Base-by-base conservation (phyloP, 2,797 vertebrate species). In the Pseudotriccus pelzelni region DNA sequence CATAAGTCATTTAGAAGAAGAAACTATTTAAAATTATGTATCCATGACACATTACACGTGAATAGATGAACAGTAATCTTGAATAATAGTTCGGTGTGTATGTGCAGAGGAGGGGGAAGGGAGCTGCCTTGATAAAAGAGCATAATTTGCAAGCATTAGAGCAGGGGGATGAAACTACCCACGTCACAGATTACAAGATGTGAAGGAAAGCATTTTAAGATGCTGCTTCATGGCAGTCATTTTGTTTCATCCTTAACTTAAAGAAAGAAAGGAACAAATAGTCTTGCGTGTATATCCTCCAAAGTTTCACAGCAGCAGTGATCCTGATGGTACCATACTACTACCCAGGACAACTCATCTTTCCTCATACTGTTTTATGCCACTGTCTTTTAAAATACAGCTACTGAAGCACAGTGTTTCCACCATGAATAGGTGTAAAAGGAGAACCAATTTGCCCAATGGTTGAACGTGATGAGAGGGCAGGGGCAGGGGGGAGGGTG, bases 31-130 rank as follows among this genome's bases (percentile, higher is more conserved):
- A 96, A 95, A 96, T 95, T 90, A 92, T 75, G 84, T 95, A 94
- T 93, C 95, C 75, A 59, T 90, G 94, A 92, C 93, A 96, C 60
- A 95, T 93, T 94, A 90, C 93, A 95, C 16, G 1, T 59, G 79
- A 95, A 95, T 25, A 95, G 95, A 96, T 92, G 91, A 95, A 85
- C 58, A 83, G 87, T 87, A 94, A 95, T 93, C 74, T 67, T 96
- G 94, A 94, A 83, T 95, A 97, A 96, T 90, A 90, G 90, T 94
- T 95, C 6, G 3, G 27, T 74, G 68, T 59, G 24, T 23, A 55
- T 78, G 66, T 91, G 74, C 43, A 84, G 83, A 77, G 60, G n/a
- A 20, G 18, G 49, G 32, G 34, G 60, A 94, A 89, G 60, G 47
- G 60, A 85, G 37, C 59, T 73, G 74, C 87, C 87, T 93, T 91